phyloP scores from a whole-genome alignment of 2,797 vertebrate species.

The Pogoniulus pusillus region DNA sequence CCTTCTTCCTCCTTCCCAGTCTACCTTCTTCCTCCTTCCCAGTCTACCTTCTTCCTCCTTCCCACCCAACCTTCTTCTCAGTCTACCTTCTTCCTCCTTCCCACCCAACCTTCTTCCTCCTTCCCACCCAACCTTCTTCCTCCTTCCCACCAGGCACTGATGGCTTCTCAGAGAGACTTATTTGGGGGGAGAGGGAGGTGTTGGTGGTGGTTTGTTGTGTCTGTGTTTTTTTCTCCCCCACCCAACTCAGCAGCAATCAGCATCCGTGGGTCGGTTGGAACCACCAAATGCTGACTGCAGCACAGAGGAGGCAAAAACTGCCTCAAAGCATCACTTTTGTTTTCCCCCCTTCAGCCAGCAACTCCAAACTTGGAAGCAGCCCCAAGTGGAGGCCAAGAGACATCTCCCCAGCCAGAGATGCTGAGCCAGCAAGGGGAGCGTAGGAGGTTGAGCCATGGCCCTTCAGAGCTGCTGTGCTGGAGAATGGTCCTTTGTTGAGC shows the following conservation, averaged over 20 bases:
- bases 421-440: neutral
- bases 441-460: neutral
- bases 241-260: neutral
- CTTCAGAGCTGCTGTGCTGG: rapidly evolving
- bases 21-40: neutral
- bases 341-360: neutral
- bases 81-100: too few relatives aligned
- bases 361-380: neutral
- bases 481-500: neutral
- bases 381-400: neutral
- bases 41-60: conserved; percentile 32
- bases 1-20: too few relatives aligned
- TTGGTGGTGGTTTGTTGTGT: neutral
- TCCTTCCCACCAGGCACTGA: neutral
- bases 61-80: too few relatives aligned
- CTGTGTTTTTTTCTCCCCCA: neutral
- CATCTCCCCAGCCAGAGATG: neutral
- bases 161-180: neutral
- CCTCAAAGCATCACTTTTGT: neutral
- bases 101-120: neutral
- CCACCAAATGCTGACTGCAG: neutral
- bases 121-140: too few relatives aligned
- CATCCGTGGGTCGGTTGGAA: neutral
- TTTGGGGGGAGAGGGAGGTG: too few relatives aligned
- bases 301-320: neutral